phyloP scores from a whole-genome alignment of 1,140 invertebrate species.

The Sarcophaga peregrina region DNA sequence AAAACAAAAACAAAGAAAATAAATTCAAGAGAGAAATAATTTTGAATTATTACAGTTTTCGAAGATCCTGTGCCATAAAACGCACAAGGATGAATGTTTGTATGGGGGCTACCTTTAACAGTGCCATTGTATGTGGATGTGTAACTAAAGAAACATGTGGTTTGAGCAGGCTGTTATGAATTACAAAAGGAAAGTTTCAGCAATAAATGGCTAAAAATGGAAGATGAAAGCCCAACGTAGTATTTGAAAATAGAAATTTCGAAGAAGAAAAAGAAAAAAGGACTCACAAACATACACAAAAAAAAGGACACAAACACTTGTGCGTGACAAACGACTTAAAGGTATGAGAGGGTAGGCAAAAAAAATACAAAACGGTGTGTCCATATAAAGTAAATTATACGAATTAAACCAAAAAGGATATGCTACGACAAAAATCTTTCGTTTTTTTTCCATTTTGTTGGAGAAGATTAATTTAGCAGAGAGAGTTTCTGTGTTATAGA shows the following conservation, averaged over 20 bases:
- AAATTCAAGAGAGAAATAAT: not conserved
- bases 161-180: not conserved
- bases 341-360: not conserved
- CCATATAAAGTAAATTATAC: constrained; percentile 27
- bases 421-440: not conserved
- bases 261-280: constrained; percentile 14
- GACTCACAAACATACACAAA: too few species aligned
- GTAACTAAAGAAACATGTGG: not conserved
- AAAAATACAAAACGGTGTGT: not conserved
- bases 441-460: not conserved
- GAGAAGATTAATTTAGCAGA: too few species aligned
- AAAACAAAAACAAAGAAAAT: not conserved
- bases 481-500: not conserved
- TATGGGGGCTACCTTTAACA: not conserved
- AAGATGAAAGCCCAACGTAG: not conserved
- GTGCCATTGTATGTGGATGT: not conserved
- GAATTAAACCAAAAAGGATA: constrained; percentile 21
- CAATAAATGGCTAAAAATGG: not conserved
- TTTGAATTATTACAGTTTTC: constrained; percentile 3
- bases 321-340: constrained; percentile 38
- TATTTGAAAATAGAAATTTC: not conserved
- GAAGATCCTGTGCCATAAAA: not conserved
- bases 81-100: not conserved
- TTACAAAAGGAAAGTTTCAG: not conserved
- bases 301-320: constrained; percentile 16